Percentiles rank a stretch among this genome's conserved stretches.
These are phyloP conservation scores for Ctenicera cuprea DNA, from an alignment of 2,888 invertebrate genomes.

Conservation along the genomic window DNA sequence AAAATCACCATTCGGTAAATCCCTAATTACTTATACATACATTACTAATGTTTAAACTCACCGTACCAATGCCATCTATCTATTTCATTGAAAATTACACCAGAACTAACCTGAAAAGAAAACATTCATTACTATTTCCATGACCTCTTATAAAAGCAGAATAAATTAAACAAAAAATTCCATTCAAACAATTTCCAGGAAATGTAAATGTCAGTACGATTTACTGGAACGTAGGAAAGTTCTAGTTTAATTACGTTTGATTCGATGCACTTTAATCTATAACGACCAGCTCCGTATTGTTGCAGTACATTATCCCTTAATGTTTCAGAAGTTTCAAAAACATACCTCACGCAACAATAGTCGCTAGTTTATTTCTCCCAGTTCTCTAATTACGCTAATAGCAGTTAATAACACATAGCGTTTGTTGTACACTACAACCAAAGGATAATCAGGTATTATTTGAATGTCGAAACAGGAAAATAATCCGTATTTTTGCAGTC, in stretches of 20 bases:
- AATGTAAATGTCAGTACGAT: no score
- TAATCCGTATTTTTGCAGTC: not conserved
- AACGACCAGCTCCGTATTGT: not conserved
- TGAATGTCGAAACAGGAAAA: not conserved
- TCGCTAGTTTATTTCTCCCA: conserved; percentile 8
- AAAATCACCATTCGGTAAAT: no score
- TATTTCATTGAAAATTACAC: no score
- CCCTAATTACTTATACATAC: no score
- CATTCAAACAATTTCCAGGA: no score
- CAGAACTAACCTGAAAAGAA: no score
- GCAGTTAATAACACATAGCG: conserved; percentile 13
- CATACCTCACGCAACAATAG: conserved; percentile 11
- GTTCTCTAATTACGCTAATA: conserved; percentile 19
- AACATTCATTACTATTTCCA: no score
- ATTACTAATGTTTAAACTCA: no score
- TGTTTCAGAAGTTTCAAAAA: conserved; percentile 10
- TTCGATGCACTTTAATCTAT: not conserved
- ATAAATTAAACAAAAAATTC: no score
- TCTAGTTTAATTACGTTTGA: conserved; percentile 12
- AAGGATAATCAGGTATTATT: conserved; percentile 16
- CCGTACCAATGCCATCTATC: no score
- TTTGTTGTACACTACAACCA: conserved; percentile 6
- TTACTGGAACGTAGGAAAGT: not conserved
- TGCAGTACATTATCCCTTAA: conserved; percentile 12
- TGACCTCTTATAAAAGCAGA: no score